These are phyloP conservation scores for Nyleta sp. DNA, from an alignment of 2,888 invertebrate genomes.

Conservation along the genomic window DNA sequence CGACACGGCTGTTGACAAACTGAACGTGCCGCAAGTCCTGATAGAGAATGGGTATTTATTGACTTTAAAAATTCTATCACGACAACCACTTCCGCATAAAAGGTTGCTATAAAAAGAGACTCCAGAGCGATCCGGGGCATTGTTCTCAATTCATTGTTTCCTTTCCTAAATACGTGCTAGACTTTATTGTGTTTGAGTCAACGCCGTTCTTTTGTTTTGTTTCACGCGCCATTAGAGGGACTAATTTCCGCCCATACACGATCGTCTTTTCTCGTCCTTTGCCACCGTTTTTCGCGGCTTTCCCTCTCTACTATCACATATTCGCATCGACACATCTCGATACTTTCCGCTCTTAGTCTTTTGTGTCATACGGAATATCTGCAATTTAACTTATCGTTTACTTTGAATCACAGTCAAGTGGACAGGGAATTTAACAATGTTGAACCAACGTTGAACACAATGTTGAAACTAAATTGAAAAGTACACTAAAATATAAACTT, in stretches of 20 bases:
- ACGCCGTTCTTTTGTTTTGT: constrained; percentile 78
- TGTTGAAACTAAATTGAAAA: too few relatives aligned
- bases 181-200: constrained; percentile 78
- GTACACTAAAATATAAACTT: too few relatives aligned
- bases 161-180: constrained; percentile 68
- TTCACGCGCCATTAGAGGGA: constrained; percentile 80
- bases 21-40: constrained; percentile 38
- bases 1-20: constrained; percentile 42
- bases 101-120: constrained; percentile 63
- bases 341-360: constrained; percentile 10
- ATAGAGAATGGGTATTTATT: constrained; percentile 56
- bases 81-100: constrained; percentile 64
- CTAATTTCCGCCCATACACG: constrained; percentile 81
- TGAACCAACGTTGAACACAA: too few relatives aligned
- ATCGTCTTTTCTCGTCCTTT: constrained; percentile 79
- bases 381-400: not conserved
- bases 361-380: constrained; percentile 1
- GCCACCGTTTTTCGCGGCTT: constrained; percentile 69
- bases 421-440: too few relatives aligned
- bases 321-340: constrained; percentile 42
- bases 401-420: not conserved
- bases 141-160: constrained; percentile 77
- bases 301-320: constrained; percentile 40
- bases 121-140: constrained; percentile 69
- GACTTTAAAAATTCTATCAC: constrained; percentile 63